phyloP scores from a whole-genome alignment of 2,888 invertebrate genomes.

The Rotaria magnacalcarata region DNA sequence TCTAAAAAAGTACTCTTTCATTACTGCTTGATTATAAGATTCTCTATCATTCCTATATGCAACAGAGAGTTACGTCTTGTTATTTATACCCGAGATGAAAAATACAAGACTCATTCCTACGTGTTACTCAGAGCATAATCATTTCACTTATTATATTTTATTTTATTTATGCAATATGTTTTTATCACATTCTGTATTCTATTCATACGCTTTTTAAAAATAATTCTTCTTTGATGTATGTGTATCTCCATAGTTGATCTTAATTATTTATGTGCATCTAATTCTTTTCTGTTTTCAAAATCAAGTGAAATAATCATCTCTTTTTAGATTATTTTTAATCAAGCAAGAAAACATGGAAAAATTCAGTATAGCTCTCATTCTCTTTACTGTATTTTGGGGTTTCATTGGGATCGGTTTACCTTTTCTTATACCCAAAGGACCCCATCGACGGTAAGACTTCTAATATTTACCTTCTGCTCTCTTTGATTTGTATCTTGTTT shows the following conservation, averaged over 20 bases:
- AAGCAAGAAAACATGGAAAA: not conserved
- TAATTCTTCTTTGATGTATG: too few relatives aligned
- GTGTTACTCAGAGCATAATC: not conserved
- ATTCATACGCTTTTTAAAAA: too few relatives aligned
- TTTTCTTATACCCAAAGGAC: constrained; percentile 43
- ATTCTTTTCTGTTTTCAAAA: too few relatives aligned
- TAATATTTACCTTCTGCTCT: not conserved
- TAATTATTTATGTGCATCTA: too few relatives aligned
- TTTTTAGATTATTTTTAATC: not conserved
- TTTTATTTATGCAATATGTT: not conserved
- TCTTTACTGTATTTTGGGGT: constrained; percentile 43
- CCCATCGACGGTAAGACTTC: constrained; percentile 38
- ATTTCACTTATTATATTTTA: not conserved
- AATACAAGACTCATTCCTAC: not conserved
- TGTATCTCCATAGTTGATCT: too few relatives aligned
- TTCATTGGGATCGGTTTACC: constrained; percentile 42
- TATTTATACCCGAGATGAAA: not conserved
- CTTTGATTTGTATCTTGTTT: not conserved
- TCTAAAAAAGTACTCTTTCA: not conserved
- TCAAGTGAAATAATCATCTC: not conserved
- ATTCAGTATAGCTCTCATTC: constrained; percentile 34
- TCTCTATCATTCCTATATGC: not conserved
- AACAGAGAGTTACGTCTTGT: not conserved
- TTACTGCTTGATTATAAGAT: not conserved
- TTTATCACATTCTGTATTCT: not conserved